phyloP scores from a whole-genome alignment of 2,888 invertebrate species.

The Agriopis aurantiaria region DNA sequence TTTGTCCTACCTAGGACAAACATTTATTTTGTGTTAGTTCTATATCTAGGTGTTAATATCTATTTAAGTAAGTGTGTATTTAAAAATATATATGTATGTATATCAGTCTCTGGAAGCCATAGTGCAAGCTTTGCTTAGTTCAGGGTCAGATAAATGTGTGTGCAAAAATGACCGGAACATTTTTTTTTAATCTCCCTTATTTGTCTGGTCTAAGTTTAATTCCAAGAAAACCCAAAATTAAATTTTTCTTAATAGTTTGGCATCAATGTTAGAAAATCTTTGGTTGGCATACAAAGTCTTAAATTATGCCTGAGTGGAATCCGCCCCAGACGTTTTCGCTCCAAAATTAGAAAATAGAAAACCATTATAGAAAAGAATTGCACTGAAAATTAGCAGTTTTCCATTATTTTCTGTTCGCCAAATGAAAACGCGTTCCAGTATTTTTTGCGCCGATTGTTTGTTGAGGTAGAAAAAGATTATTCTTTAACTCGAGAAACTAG shows the following conservation, averaged over 20 bases:
- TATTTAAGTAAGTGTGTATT: too few species aligned
- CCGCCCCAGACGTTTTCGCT: not conserved
- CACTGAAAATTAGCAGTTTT: conserved; percentile 37
- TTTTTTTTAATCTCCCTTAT: not conserved
- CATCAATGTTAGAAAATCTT: too few species aligned
- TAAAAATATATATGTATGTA: too few species aligned
- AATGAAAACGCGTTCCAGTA: conserved; percentile 41
- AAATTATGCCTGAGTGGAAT: not conserved
- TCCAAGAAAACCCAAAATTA: not conserved
- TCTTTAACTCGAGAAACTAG: conserved; percentile 23
- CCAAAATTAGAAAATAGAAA: not conserved
- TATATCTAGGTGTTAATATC: too few species aligned
- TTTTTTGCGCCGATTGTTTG: conserved; percentile 35
- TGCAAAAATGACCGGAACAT: too few species aligned
- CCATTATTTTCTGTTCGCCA: conserved; percentile 40
- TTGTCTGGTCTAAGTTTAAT: not conserved
- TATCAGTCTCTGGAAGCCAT: too few species aligned
- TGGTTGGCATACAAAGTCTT: not conserved
- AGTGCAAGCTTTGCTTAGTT: too few species aligned
- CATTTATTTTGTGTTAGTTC: too few species aligned
- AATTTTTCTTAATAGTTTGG: not conserved
- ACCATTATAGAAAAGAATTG: not conserved
- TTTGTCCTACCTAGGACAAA: too few species aligned
- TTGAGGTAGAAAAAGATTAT: conserved; percentile 26
- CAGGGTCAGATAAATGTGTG: too few species aligned